Percentiles rank a stretch among this genome's conserved stretches.
Evolutionary conservation across 2,113 vertebrate species (phyloP).

Genomic region (Lycaon pictus): DNA sequence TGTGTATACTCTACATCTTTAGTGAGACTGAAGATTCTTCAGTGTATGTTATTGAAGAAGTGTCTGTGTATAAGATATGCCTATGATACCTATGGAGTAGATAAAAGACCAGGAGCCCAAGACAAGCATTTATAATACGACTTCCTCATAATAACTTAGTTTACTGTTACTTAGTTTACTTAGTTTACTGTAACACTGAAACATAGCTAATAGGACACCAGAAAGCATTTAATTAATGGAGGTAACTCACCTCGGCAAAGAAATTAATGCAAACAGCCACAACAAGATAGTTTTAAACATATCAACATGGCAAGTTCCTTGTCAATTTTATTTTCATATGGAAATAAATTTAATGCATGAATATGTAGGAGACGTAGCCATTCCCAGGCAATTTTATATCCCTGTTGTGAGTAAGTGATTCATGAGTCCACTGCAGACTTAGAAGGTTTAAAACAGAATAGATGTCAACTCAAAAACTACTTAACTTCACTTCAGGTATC

Average conservation of each 20-base stretch:
- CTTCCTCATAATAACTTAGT: not conserved
- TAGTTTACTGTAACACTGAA: conserved; percentile 50
- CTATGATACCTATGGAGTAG: not conserved
- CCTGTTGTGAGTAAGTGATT: conserved; percentile 78
- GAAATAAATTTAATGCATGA: conserved; percentile 83
- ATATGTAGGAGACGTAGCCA: conserved; percentile 77
- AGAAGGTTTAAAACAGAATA: conserved; percentile 72
- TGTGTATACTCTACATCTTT: not conserved
- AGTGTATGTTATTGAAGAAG: not conserved
- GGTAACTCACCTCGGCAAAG: conserved; percentile 18
- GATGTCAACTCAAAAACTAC: conserved; percentile 71
- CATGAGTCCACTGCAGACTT: conserved; percentile 74
- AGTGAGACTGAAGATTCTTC: not conserved
- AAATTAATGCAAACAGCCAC: conserved; percentile 64
- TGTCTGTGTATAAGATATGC: not conserved
- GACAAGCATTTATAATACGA: not conserved
- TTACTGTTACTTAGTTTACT: not conserved
- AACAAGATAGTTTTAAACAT: conserved; percentile 74
- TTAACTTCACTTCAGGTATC: conserved; percentile 65
- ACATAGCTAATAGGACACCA: conserved; percentile 7
- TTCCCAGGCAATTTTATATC: conserved; percentile 82
- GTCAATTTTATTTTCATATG: conserved; percentile 82
- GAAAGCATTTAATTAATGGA: conserved; percentile 69
- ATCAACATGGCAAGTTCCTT: conserved; percentile 66
- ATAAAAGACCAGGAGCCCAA: not conserved